Evolutionary conservation across 2,888 invertebrate genomes (phyloP), one percentile per base, ranked within the genome.

Genomic region (Belgica antarctica): DNA sequence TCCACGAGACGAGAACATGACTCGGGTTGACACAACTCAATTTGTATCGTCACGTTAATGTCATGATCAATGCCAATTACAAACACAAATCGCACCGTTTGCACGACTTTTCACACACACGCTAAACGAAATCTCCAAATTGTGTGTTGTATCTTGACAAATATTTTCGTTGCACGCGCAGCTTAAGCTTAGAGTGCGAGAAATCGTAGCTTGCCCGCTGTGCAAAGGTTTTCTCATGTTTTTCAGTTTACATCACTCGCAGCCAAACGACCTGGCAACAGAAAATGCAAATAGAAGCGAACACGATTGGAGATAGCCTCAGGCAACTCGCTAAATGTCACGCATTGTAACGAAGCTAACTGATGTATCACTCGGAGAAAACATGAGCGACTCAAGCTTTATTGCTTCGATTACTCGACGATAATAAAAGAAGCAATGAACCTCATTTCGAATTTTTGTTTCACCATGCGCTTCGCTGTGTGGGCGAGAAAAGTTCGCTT

Each of bases 51-150:
- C 41, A 41, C 41, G 41, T 41, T 41, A 52, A 52, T 22, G 22
- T 52, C 22, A 52, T 52, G 52, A 52, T 52, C 52, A 52, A 52
- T 52, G 52, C 22, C 52, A 52, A 52, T 52, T 52, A 52, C 52
- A 17, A 7, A 19, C 52, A 52, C 52, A 52, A 52, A 52, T 41
- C 12, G 15, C 15, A 5, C 3, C 15, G 3, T 10, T 10, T n/a
- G 34, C 34, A 31, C 34, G 12, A 22, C 22, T 17, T 22, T 15
- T 41, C 52, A 22, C 22, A 52, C 52, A 52, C 17, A 19, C 17
- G 52, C 52, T 52, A 52, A 52, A 5, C 22, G n/a, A 17, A 52
- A 52, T 52, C 52, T 52, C 19, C 41, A 41, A 52, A 52, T 19
- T 52, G 52, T n/a, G n/a, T 52, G 17, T 22, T 52, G 52, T 52